Percentiles rank a stretch among this genome's conserved stretches.
Evolutionary conservation across 2,888 invertebrate species (phyloP).

Genomic region (Yponomeuta evonymella): DNA sequence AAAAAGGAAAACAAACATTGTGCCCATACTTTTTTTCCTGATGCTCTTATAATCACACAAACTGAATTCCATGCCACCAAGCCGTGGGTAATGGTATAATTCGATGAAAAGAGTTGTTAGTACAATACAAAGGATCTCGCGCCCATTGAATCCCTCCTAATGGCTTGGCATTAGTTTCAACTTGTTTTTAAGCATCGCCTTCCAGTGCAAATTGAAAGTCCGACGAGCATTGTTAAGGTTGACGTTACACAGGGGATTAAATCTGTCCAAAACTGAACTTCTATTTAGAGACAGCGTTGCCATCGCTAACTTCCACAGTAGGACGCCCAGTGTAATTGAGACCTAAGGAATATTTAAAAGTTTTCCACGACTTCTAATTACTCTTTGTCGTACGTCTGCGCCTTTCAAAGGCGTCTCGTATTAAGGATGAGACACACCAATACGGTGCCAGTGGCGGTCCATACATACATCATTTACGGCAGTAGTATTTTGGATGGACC

Average conservation of each 20-base stretch:
- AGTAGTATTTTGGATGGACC: too few relatives aligned
- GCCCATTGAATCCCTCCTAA: neutral
- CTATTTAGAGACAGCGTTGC: neutral
- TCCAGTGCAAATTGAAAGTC: neutral
- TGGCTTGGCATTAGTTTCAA: neutral
- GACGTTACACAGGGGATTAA: too few relatives aligned
- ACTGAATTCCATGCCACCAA: too few relatives aligned
- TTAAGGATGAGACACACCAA: too few relatives aligned
- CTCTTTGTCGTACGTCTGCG: slow-evolving; percentile 32
- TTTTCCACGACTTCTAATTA: slow-evolving; percentile 1
- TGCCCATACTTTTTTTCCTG: too few relatives aligned
- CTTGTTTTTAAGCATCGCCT: neutral
- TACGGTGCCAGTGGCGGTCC: too few relatives aligned
- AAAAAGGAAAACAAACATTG: too few relatives aligned
- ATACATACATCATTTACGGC: too few relatives aligned
- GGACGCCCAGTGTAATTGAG: neutral
- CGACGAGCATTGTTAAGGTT: neutral
- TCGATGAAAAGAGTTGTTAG: neutral
- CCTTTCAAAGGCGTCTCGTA: slow-evolving; percentile 13
- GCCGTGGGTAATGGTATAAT: too few relatives aligned
- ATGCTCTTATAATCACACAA: too few relatives aligned
- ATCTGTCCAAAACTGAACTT: too few relatives aligned
- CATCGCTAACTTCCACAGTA: neutral
- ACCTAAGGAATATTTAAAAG: neutral
- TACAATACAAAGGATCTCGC: neutral